A percentile compares a stretch with the other conserved stretches of the same genome.
Conservation (phyloP, 2,888 invertebrate species). For the Epirrhoe alternata region DNA sequence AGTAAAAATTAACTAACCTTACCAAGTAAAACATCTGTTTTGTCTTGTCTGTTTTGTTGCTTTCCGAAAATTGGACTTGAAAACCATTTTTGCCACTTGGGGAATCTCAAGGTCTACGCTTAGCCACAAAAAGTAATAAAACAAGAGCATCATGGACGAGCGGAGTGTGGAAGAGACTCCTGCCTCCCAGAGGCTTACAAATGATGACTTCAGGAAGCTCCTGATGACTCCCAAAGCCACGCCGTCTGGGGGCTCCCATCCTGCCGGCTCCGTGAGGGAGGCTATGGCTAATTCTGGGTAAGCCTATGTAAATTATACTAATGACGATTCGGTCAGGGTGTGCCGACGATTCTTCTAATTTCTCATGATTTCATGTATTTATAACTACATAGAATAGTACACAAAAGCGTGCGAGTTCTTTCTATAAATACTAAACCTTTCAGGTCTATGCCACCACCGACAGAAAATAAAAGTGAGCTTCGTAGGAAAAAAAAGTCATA, state of each 20-base stretch:
- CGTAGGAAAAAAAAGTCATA: conserved; percentile 97
- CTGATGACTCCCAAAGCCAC: conserved; percentile 97
- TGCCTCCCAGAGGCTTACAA: conserved; percentile 93
- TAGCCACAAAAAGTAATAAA: neutral
- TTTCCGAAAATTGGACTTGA: no score
- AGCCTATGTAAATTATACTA: neutral
- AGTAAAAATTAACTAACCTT: no score
- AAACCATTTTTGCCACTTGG: no score
- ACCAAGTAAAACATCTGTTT: no score
- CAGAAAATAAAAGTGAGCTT: conserved; percentile 92
- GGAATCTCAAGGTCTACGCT: neutral
- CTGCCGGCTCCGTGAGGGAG: conserved; percentile 87
- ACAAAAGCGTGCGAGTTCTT: no score
- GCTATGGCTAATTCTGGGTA: conserved; percentile 88
- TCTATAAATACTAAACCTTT: conserved; percentile 28
- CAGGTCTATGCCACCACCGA: conserved; percentile 80
- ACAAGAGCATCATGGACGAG: conserved; percentile 76
- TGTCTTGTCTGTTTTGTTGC: no score
- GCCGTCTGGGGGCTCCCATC: conserved; percentile 80
- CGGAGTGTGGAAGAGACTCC: conserved; percentile 85
- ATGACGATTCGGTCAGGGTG: no score
- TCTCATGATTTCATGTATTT: no score
- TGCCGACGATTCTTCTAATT: no score
- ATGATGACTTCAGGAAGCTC: conserved; percentile 98
- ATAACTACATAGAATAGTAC: no score